Evolutionary conservation across 1,140 invertebrate species (phyloP), one percentile per base, ranked within the genome.

Genomic region (Maniola jurtina): DNA sequence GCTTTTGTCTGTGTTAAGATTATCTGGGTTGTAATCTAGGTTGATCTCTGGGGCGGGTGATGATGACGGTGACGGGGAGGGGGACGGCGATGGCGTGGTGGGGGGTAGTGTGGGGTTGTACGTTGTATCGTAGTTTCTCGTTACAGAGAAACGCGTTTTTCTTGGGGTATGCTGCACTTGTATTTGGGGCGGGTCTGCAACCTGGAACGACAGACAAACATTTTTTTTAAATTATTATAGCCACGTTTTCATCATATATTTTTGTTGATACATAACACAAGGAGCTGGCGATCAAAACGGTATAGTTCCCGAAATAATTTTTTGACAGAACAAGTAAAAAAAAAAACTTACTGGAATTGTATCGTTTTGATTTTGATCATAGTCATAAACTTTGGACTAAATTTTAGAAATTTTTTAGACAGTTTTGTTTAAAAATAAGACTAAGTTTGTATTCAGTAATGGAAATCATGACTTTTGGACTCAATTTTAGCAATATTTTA

Each of bases 141-240:
- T 85, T 0, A 91, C 84, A 0, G 88, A 90, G 66, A 91, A 91
- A 5, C 90, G 66, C 0, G 75, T 60, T 35, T 80, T 79, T n/a
- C 74, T 64, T 5, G 81, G 72, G 2, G 72, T 75, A 5, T 80
- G 72, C n/a, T 82, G 79, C 0, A 83, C 76, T 70, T 86, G 82
- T 6, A 84, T 82, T 56, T 82, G 73, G 0, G 83, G 81, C 0
- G 88, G 83, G 56, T 88, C 87, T 2, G 77, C 71, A 1, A 89
- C 87, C 87, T 89, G 79, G 16, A 40, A 42, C 6, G 9, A 11
- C 9, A 45, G 1, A 45, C 2, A 45, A 13, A 45, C 1, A 45
- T 38, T 13, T 11, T 45, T 13, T 13, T 6, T n/a, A n/a, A 55
- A 55, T 58, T 34, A 57, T 7, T 33, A 52, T 5, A 5, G 40